Evolutionary conservation across 2,113 vertebrate genomes (phyloP), one percentile per base, ranked within the genome.

Genomic region (Alethe castanea): DNA sequence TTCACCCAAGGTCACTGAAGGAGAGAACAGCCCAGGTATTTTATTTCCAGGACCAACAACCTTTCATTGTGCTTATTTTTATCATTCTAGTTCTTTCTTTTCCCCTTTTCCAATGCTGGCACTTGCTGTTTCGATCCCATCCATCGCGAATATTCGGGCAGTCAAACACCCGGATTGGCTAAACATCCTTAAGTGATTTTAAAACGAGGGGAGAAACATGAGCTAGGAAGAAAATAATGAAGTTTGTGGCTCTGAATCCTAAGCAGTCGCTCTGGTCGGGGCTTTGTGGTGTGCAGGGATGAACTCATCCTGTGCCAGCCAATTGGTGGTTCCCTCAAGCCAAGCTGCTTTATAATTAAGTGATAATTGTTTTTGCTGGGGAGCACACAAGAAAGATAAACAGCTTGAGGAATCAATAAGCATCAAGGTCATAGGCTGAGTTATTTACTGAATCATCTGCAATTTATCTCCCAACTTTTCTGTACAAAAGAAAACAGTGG

Each of bases 321-420:
- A 97, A 97, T 95, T 88, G 97, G 93, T 66, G 94, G 70, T 95
- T 97, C 96, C 96, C 97, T 95, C 94, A 93, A 98, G 97, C 94
- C 97, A 98, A 96, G 96, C 95, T 96, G 98, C 97, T 98, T 98
- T 98, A 97, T 98, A 98, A 98, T 98, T 98, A 98, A 98, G 97
- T 97, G 97, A 97, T 98, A 98, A 98, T 98, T 98, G 97, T 98
- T 97, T 97, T 98, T 97, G 70, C 92, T 95, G 94, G 94, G 95
- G 97, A 97, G 97, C 96, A 79, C 95, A 94, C 59, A 88, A 95
- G 97, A 96, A 98, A 98, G 97, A 98, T 97, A 98, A 98, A 98
- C 96, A 98, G 97, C 98, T 98, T 88, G 94, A 97, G 94, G 96
- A 98, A 98, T 98, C 98, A 98, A 98, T 98, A 98, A 97, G 94